Evolutionary conservation across 2,113 vertebrate species (phyloP).

Genomic region (Muscicapa adusta): DNA sequence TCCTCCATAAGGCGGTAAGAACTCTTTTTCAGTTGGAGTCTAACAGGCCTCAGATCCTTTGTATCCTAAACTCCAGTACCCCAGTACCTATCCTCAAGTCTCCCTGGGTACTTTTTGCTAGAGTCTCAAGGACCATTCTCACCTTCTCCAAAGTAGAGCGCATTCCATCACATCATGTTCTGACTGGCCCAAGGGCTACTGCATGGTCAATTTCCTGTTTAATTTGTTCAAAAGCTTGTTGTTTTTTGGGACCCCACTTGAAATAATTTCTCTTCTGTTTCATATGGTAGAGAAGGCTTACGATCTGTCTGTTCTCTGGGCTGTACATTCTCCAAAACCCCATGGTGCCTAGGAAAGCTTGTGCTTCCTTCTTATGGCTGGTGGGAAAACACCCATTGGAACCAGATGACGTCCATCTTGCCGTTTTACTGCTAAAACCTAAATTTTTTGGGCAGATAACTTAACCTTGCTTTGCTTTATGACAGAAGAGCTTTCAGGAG

Average conservation of each 20-base stretch:
- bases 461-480: background rate
- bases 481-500: background rate
- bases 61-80: background rate
- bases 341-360: background rate
- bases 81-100: no score
- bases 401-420: background rate
- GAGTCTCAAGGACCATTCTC: background rate
- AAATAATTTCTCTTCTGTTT: background rate
- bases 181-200: background rate
- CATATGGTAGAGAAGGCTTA: background rate
- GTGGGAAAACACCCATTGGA: background rate
- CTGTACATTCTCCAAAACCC: background rate
- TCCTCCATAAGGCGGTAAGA: background rate
- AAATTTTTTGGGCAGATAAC: background rate
- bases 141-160: fast-evolving
- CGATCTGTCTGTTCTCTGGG: background rate
- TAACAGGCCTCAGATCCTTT: background rate
- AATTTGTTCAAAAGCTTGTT: background rate
- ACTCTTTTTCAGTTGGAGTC: background rate
- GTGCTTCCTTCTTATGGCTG: background rate
- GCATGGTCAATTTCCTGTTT: background rate
- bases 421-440: background rate
- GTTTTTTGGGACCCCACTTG: background rate
- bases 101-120: background rate
- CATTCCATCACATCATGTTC: background rate